Percentiles rank a stretch among this genome's conserved stretches.
Conservation (phyloP, 2,113 vertebrate genomes). For the Thamnophis sirtalis region DNA sequence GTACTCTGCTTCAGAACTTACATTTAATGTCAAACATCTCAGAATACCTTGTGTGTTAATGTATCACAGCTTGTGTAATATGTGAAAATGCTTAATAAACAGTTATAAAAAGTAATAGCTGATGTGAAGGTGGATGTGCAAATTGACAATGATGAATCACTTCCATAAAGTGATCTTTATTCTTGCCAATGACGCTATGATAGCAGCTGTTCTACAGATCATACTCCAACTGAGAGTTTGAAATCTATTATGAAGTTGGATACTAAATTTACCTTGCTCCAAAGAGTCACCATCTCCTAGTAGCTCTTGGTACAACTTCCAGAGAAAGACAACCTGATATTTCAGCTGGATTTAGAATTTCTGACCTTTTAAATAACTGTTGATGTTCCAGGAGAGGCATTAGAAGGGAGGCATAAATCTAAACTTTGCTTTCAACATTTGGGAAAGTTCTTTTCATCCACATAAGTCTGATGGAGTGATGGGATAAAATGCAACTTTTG, state of each 20-base stretch:
- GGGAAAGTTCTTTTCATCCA: background rate
- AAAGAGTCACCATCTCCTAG: background rate
- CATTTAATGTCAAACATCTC: background rate
- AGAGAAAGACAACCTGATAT: background rate
- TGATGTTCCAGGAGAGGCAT: background rate
- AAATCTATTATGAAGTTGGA: background rate
- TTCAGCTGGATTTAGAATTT: background rate
- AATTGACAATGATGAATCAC: conserved; percentile 1
- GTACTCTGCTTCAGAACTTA: background rate
- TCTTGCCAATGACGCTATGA: background rate
- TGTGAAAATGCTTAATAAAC: conserved; percentile 1
- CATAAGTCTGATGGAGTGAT: background rate
- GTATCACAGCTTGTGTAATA: background rate
- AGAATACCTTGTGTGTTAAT: background rate
- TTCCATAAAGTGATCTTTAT: background rate
- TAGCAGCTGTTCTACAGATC: background rate
- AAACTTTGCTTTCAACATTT: background rate
- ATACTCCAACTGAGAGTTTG: background rate
- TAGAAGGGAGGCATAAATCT: background rate
- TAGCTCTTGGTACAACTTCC: background rate
- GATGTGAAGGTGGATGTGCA: background rate
- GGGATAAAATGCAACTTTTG: background rate
- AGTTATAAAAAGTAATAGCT: background rate
- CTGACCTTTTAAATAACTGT: background rate
- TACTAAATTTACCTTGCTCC: background rate